Evolutionary conservation across 1,140 invertebrate species (phyloP), one percentile per base, ranked within the genome.

Genomic region (Ptiloglossa arizonensis): DNA sequence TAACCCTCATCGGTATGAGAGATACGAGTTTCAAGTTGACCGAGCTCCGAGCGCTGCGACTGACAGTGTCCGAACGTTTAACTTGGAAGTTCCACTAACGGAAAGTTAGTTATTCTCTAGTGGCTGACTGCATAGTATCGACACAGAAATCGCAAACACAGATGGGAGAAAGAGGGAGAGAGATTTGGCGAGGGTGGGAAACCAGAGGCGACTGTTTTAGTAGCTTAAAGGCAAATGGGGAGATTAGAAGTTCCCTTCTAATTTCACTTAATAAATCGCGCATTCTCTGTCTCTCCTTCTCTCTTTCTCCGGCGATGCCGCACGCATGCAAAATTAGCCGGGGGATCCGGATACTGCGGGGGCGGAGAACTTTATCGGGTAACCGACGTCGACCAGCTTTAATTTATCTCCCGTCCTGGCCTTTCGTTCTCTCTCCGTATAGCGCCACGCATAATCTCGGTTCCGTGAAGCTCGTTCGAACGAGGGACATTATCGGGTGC

Each of bases 221-320:
- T 81, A 63, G 79, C 75, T 86, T 62, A 68, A 38, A 78, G 77
- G 77, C 72, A 81, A 85, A 81, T 72, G 50, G 62, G 17, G 54
- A 74, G 77, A 85, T 86, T 87, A 83, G 76, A 81, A 83, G 77
- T 83, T 87, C 41, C 60, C 69, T 66, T 44, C 79, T 71, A 82
- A 83, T 85, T 84, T 82, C 75, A 15, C 46, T 64, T 71, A 76
- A 86, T 87, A 81, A 82, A 87, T 86, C 75, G 56, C 63, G 32
- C 27, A 27, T 79, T 69, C 68, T 54, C 52, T 76, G 54, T 46
- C 66, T 38, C 17, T 27, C 70, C 13, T 13, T 8, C 41, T 41
- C 41, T 41, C 2, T 41, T 6, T 35, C 2, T 35, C 6, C 41
- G 0, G 41, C 13, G 59, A 54, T 78, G 67, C 68, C 32, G 66